phyloP scores from a whole-genome alignment of 2,113 vertebrate species.

The Xiphias gladius region DNA sequence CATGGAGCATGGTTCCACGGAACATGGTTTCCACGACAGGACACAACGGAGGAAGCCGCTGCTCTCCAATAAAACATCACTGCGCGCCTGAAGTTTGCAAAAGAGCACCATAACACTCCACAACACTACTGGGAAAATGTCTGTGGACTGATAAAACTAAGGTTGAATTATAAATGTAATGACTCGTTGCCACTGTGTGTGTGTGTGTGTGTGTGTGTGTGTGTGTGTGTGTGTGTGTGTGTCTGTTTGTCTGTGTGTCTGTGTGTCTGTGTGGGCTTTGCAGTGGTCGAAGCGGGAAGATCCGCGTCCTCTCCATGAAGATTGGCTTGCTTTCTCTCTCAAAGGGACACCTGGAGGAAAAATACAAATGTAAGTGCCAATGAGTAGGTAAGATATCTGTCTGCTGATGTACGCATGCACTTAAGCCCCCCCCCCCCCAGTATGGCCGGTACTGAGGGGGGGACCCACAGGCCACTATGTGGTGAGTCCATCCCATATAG shows the following conservation, averaged over 20 bases:
- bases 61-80: no score
- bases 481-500: conserved; percentile 16
- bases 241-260: no score
- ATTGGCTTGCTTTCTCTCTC: conserved; percentile 95
- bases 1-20: no score
- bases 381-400: conserved; percentile 10
- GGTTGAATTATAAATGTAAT: background rate
- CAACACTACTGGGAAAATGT: no score
- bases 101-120: no score
- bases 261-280: conserved; percentile 22
- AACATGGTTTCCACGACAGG: no score
- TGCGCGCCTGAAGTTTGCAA: no score
- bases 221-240: conserved; percentile 42
- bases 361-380: conserved; percentile 94
- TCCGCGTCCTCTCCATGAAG: conserved; percentile 95
- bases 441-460: no score
- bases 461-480: background rate
- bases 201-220: conserved; percentile 42
- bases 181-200: background rate
- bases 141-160: no score
- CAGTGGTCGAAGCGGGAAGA: conserved; percentile 96
- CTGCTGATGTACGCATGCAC: conserved; percentile 15
- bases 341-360: conserved; percentile 96
- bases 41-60: no score
- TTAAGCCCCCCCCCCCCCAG: background rate